A percentile compares a stretch with the other conserved stretches of the same genome.
Evolutionary conservation across 2,888 invertebrate species (phyloP).

Genomic region (Anthoptus insignis): DNA sequence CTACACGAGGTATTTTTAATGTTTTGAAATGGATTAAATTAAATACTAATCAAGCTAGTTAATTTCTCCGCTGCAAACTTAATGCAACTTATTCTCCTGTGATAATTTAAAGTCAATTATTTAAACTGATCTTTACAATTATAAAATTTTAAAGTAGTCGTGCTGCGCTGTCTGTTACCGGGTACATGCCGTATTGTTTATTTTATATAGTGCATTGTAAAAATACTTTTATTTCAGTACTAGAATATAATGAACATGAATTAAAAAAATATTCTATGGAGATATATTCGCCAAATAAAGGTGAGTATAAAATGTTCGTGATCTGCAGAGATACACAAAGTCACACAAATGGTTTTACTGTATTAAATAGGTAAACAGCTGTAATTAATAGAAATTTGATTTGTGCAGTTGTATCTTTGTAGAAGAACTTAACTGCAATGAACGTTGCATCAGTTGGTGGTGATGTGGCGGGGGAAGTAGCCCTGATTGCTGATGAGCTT

Average conservation of each 20-base stretch:
- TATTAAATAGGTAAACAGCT: background rate
- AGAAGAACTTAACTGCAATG: conserved; percentile 65
- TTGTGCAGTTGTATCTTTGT: conserved; percentile 12
- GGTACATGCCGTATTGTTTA: conserved; percentile 44
- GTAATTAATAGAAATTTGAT: too few relatives aligned
- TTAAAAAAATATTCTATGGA: conserved; percentile 60
- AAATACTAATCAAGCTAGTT: background rate
- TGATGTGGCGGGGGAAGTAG: conserved; percentile 88
- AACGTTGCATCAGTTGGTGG: conserved; percentile 68
- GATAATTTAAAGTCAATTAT: background rate
- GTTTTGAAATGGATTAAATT: conserved; percentile 54
- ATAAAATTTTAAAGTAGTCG: background rate
- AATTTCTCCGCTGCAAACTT: background rate
- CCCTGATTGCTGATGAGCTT: conserved; percentile 91
- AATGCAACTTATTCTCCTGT: background rate
- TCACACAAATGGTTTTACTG: background rate
- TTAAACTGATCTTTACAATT: too few relatives aligned
- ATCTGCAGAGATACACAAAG: background rate
- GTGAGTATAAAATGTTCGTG: conserved; percentile 55
- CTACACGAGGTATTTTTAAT: conserved; percentile 62
- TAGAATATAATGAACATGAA: conserved; percentile 52
- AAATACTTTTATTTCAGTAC: conserved; percentile 52
- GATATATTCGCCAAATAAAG: conserved; percentile 58
- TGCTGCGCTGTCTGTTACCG: conserved; percentile 29
- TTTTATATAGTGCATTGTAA: conserved; percentile 44